Evolutionary conservation across 1,140 invertebrate species (phyloP), one percentile per base, ranked within the genome.

Genomic region (Chrysomallon squamiferum): DNA sequence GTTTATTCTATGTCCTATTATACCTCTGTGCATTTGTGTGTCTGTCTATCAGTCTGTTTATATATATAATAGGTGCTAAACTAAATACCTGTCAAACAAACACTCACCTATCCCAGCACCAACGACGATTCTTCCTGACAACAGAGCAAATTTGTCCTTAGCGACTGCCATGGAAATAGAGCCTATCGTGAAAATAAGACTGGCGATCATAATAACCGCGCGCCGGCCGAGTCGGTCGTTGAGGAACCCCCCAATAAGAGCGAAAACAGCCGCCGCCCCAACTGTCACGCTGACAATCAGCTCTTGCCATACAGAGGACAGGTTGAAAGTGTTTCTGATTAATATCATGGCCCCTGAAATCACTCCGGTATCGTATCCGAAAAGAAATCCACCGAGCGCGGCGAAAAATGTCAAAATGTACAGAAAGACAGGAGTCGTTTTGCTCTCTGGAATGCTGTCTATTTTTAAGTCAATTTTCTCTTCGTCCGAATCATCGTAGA

Each of bases 361-460:
- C 25, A 91, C 89, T 3, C 90, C 89, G 0, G 90, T 91, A 70
- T 91, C 90, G 80, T 91, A 91, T 27, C 90, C 90, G 74, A 91
- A 90, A 4, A 91, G 82, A 73, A 91, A 90, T 7, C 90, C 90
- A 20, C 90, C 90, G 13, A 91, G 72, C 2, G 80, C 79, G 5
- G 83, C 76, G 45, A 85, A 81, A 71, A 82, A 79, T 20, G 83
- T 84, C 59, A 83, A 67, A 50, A 80, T 60, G 62, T 80, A 83
- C 41, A 85, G 76, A 73, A 82, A 83, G 15, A 61, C 59, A 22
- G 81, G 76, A 7, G 80, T 80, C 61, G 74, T 72, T 45, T 71
- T 41, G 60, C 72, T 75, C 38, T 71, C 30, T 20, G 64, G 62
- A 13, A 83, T 62, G 54, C 71, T 75, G 66, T 83, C 81, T 56